Base-by-base conservation (phyloP, 1,140 invertebrate species). In the Drosophila jambulina region DNA sequence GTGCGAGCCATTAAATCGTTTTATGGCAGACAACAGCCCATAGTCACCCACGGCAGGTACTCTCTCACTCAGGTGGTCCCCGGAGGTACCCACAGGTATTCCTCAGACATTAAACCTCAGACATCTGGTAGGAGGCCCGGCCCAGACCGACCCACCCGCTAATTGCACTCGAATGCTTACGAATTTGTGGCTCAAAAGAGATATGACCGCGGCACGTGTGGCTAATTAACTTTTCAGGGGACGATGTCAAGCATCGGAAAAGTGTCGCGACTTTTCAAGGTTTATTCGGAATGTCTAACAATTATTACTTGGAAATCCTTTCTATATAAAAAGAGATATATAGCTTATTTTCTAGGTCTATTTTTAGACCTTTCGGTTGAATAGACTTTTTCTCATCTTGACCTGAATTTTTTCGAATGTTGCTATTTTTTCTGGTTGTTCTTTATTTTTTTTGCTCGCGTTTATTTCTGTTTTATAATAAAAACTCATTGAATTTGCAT, bases 351-450 rank as follows among this genome's bases (percentile, higher is more conserved):
- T 38, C 69, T 25, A 29, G 51, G 36, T 60, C 43, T 74, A 72
- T 74, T 72, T 72, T 72, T 72, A 72, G 25, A 10, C 34, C 17
- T 23, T 19, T 59, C 68, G 29, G 67, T 72, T 74, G 70, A 74
- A 74, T 74, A 74, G 68, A 74, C 70, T 74, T 72, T 74, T 72
- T 60, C 53, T 56, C 70, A 74, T 60, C 70, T 72, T 74, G 70
- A 74, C 70, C 70, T 74, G 70, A 74, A 74, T 74, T 72, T 72
- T 60, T 72, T n/a, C 19, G 64, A 42, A 57, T 72, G 53, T 51
- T 58, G 64, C 64, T 71, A 38, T 59, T 71, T 59, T 70, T 40
- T 48, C 56, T 13, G 21, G 10, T 25, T 10, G 27, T 38, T 25
- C 13, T 10, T 60, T 42, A 17, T 43, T 46, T 29, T 5, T 67